Conservation (phyloP, 2,113 vertebrate genomes). For the Guaruba guarouba region DNA sequence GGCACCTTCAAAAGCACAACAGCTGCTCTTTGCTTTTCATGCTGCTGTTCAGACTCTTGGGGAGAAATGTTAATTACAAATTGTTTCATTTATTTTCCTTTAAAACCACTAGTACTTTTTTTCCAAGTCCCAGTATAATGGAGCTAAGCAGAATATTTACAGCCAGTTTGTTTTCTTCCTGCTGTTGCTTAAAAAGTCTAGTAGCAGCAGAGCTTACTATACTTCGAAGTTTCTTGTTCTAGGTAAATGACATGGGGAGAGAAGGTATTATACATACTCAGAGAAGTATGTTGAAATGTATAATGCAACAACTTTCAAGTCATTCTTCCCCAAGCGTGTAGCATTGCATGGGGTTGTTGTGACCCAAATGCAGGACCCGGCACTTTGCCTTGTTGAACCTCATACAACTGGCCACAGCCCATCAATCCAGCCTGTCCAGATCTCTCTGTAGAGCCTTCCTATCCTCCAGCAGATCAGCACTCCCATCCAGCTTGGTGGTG, state of each 20-base stretch:
- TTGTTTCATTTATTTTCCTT: conserved; percentile 14
- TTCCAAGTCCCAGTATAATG: background rate
- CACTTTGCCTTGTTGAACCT: background rate
- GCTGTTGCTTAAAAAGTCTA: background rate
- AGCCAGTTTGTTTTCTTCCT: background rate
- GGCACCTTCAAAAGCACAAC: background rate
- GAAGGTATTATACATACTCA: background rate
- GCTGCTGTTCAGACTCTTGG: background rate
- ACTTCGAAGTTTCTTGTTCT: conserved; percentile 12
- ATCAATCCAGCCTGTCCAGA: background rate
- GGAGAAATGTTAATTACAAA: background rate
- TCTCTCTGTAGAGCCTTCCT: background rate
- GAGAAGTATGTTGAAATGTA: background rate
- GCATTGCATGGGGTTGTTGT: background rate
- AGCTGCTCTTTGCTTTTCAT: background rate
- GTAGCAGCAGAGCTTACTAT: background rate
- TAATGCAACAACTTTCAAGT: background rate
- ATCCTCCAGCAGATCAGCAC: background rate
- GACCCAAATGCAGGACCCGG: background rate
- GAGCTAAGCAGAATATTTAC: background rate
- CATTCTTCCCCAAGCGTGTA: background rate
- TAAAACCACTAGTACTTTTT: background rate
- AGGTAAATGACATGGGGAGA: background rate
- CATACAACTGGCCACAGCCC: background rate
- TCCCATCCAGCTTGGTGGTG: background rate